Evolutionary conservation across 1,140 invertebrate genomes (phyloP).

Genomic region (Pseudomyrmex gracilis): DNA sequence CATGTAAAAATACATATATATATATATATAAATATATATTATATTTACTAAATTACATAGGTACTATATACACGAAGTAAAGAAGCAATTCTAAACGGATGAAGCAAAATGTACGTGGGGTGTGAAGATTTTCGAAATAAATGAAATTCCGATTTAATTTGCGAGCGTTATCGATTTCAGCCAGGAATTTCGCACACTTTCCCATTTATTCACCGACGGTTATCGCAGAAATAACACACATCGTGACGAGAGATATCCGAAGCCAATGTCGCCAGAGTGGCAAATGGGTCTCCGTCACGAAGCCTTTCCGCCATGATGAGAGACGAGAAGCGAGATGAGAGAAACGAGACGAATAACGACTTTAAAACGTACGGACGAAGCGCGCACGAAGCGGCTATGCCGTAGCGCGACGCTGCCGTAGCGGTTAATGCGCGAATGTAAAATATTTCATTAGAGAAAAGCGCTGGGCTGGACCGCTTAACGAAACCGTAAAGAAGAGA

Average conservation of each 20-base stretch:
- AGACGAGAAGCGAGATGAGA: constrained; percentile 40
- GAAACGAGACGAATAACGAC: constrained; percentile 53
- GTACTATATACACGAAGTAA: background rate
- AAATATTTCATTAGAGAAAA: constrained; percentile 58
- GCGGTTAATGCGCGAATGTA: constrained; percentile 46
- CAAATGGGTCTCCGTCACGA: constrained; percentile 36
- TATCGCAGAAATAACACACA: constrained; percentile 40
- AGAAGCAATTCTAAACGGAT: no score
- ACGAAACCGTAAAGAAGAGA: constrained; percentile 35
- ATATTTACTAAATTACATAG: no score
- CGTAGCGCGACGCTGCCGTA: background rate
- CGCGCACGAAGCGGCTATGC: background rate
- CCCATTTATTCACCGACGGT: constrained; percentile 8
- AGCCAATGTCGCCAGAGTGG: constrained; percentile 8
- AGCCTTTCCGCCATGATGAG: constrained; percentile 13
- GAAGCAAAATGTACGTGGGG: no score
- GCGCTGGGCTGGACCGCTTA: constrained; percentile 4
- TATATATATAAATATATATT: no score
- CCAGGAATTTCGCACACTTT: background rate
- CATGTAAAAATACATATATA: no score
- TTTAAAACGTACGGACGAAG: constrained; percentile 30
- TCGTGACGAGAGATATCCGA: constrained; percentile 13
- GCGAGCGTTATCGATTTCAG: background rate
- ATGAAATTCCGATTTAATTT: background rate
- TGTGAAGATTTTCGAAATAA: no score